phyloP scores from a whole-genome alignment of 2,888 invertebrate genomes.

The Pandemis heparana region DNA sequence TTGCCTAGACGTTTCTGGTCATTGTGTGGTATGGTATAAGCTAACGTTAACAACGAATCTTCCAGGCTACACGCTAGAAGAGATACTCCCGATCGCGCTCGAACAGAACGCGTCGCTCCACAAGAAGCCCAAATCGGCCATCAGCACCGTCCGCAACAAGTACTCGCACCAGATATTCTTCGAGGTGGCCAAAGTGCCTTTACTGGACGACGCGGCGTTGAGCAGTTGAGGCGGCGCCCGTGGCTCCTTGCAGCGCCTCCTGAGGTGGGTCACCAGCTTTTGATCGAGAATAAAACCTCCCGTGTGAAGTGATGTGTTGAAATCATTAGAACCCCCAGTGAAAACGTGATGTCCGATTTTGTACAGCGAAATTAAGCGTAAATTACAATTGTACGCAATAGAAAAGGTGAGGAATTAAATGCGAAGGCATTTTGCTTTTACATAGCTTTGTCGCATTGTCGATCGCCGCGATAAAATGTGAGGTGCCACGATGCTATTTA shows the following conservation, averaged over 20 bases:
- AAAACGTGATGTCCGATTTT: neutral
- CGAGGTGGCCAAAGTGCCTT: slow-evolving; percentile 94
- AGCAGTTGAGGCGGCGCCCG: slow-evolving; percentile 66
- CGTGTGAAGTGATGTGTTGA: neutral
- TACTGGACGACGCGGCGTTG: slow-evolving; percentile 75
- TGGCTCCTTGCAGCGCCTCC: slow-evolving; percentile 63
- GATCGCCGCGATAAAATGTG: slow-evolving; percentile 53
- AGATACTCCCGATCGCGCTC: slow-evolving; percentile 90
- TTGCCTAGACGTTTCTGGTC: too few relatives aligned
- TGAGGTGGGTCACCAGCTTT: slow-evolving; percentile 71
- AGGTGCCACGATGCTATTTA: slow-evolving; percentile 65
- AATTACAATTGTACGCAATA: slow-evolving; percentile 17
- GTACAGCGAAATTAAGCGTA: slow-evolving; percentile 32
- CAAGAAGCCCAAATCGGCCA: slow-evolving; percentile 90
- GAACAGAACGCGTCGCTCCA: slow-evolving; percentile 91
- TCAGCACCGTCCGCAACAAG: slow-evolving; percentile 95
- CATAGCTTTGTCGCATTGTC: slow-evolving; percentile 36
- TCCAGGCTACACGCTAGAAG: slow-evolving; percentile 90
- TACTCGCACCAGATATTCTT: slow-evolving; percentile 98
- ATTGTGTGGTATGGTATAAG: too few relatives aligned
- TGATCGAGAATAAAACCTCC: slow-evolving; percentile 48
- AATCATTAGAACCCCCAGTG: slow-evolving; percentile 8
- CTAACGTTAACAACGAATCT: slow-evolving; percentile 18
- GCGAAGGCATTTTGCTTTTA: slow-evolving; percentile 11
- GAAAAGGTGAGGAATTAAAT: neutral